A percentile compares a stretch with the other conserved stretches of the same genome.
These are phyloP conservation scores for Potamilus streckersoni DNA, from an alignment of 1,140 invertebrate species.

Conservation along the genomic window DNA sequence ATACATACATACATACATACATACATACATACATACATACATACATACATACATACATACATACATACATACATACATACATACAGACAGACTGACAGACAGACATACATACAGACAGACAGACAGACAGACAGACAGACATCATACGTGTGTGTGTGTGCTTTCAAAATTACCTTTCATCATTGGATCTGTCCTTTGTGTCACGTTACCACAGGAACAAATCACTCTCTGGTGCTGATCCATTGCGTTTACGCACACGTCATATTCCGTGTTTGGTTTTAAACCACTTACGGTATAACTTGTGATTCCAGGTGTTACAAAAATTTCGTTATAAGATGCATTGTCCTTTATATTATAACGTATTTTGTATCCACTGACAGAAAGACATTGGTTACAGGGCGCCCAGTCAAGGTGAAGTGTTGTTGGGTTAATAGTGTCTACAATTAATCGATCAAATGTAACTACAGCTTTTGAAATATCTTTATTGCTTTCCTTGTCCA, in stretches of 20 bases:
- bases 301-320: conserved; percentile 27
- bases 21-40: too few species aligned
- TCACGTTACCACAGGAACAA: conserved; percentile 10
- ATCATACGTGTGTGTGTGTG: too few species aligned
- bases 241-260: conserved; percentile 27
- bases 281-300: conserved; percentile 23
- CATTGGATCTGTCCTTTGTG: conserved; percentile 10
- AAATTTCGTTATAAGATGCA: conserved; percentile 26
- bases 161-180: conserved; percentile 8
- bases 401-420: conserved; percentile 25
- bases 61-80: too few species aligned
- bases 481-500: too few species aligned
- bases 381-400: conserved; percentile 1
- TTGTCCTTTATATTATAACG: conserved; percentile 28
- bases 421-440: conserved; percentile 20
- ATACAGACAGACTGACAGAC: too few species aligned
- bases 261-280: conserved; percentile 24
- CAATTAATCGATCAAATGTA: conserved; percentile 21
- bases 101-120: too few species aligned
- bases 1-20: too few species aligned
- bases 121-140: too few species aligned
- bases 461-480: neutral
- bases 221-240: conserved; percentile 17
- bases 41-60: too few species aligned
- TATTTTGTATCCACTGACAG: conserved; percentile 25